These are phyloP conservation scores for Austrolebias charrua DNA, from an alignment of 2,797 vertebrate species.

Conservation along the genomic window DNA sequence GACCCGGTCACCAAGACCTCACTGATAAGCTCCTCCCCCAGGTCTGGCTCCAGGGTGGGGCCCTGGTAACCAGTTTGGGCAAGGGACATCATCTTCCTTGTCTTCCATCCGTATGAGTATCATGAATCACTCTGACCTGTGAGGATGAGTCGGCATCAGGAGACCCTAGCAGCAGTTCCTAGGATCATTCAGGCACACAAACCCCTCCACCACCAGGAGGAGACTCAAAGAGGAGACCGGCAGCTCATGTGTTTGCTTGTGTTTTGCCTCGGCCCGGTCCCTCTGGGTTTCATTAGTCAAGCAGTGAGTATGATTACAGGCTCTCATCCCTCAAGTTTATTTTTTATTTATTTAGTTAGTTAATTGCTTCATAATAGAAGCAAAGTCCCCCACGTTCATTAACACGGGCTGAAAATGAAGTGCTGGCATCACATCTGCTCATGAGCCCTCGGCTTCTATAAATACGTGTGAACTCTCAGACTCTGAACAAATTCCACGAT, in stretches of 20 bases:
- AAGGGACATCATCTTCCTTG: too few species aligned
- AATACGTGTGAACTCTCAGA: slow-evolving; percentile 37
- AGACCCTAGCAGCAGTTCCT: too few species aligned
- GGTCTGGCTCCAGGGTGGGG: too few species aligned
- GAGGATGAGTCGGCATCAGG: too few species aligned
- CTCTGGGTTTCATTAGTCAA: slow-evolving; percentile 37
- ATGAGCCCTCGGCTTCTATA: slow-evolving; percentile 18
- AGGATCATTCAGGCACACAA: too few species aligned
- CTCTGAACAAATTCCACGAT: slow-evolving; percentile 42
- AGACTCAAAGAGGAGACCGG: too few species aligned
- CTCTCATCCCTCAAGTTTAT: slow-evolving; percentile 33
- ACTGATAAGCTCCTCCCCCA: too few species aligned
- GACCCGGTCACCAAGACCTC: too few species aligned
- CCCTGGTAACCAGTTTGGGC: too few species aligned
- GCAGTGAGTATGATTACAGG: slow-evolving; percentile 11
- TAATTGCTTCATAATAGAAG: slow-evolving; percentile 60
- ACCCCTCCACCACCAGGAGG: too few species aligned
- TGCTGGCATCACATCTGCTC: slow-evolving; percentile 52
- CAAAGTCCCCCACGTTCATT: slow-evolving; percentile 49
- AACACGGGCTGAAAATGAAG: slow-evolving; percentile 57
- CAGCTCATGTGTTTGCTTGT: slow-evolving; percentile 1
- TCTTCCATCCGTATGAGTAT: too few species aligned
- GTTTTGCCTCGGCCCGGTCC: slow-evolving; percentile 18
- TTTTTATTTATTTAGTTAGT: slow-evolving; percentile 27
- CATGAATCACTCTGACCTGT: too few species aligned